Percentiles rank a stretch among this genome's conserved stretches.
Evolutionary conservation across 1,140 invertebrate genomes (phyloP).

Genomic region (Brachionus paranguensis): DNA sequence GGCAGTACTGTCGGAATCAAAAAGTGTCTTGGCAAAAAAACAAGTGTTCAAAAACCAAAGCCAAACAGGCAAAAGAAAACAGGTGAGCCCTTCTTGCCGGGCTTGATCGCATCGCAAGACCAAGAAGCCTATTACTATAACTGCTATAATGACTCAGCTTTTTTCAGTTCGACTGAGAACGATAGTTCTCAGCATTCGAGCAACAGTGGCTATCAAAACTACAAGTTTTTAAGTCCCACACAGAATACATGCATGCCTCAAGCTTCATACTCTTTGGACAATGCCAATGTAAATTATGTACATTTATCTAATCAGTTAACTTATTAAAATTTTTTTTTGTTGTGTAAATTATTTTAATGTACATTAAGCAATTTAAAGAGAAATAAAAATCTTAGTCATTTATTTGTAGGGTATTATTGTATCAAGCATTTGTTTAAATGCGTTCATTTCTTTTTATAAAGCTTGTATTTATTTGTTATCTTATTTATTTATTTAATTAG

Average conservation of each 20-base stretch:
- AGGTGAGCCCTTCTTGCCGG: not conserved
- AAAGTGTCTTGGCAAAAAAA: not conserved
- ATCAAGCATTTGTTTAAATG: not conserved
- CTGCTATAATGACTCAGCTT: constrained; percentile 17
- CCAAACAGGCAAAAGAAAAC: not conserved
- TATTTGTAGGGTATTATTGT: not conserved
- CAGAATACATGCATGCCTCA: not conserved
- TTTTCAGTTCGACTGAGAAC: constrained; percentile 13
- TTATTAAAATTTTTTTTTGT: not conserved
- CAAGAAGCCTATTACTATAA: not conserved
- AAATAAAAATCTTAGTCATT: not conserved
- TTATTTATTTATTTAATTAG: constrained; percentile 14
- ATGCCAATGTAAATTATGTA: constrained; percentile 21
- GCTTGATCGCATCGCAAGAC: not conserved
- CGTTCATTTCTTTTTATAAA: not conserved
- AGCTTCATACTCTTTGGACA: not conserved
- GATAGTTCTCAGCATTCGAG: not conserved
- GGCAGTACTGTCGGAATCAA: not conserved
- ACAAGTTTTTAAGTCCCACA: not conserved
- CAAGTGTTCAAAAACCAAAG: not conserved
- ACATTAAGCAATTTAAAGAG: constrained; percentile 14
- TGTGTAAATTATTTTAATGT: not conserved
- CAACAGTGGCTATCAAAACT: not conserved
- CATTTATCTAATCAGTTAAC: constrained; percentile 1
- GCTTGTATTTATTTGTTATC: constrained; percentile 3